These are phyloP conservation scores for Diadegma fenestrale DNA, from an alignment of 2,888 invertebrate species.

Conservation along the genomic window DNA sequence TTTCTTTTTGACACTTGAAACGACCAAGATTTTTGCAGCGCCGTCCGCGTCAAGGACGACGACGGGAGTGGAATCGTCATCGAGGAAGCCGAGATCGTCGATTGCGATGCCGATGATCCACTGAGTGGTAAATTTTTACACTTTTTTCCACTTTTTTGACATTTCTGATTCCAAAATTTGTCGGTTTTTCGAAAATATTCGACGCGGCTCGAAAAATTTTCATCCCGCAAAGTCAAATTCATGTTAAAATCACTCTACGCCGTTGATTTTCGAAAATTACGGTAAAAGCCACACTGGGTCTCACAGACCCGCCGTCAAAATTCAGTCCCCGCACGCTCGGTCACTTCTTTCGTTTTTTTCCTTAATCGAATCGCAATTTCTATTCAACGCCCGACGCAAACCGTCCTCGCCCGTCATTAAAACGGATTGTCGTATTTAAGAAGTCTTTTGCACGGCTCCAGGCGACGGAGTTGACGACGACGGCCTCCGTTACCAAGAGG, in stretches of 20 bases:
- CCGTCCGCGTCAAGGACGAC: slow-evolving; percentile 79
- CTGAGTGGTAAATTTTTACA: slow-evolving; percentile 56
- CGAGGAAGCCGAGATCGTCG: slow-evolving; percentile 83
- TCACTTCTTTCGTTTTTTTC: not conserved
- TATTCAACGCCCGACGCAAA: not conserved
- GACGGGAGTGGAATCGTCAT: slow-evolving; percentile 81
- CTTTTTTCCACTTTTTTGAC: not conserved
- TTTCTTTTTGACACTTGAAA: not conserved
- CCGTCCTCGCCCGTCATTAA: not conserved
- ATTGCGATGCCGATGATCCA: slow-evolving; percentile 81
- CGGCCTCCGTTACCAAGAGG: slow-evolving; percentile 83
- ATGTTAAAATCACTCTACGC: not conserved
- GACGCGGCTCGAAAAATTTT: not conserved
- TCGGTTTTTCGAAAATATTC: not conserved
- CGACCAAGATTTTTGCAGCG: slow-evolving; percentile 71
- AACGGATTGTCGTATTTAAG: slow-evolving; percentile 17
- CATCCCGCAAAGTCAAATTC: not conserved
- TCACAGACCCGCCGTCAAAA: not conserved
- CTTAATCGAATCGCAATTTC: not conserved
- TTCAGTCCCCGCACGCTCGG: not conserved
- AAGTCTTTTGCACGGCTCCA: slow-evolving; percentile 67
- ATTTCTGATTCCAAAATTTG: not conserved
- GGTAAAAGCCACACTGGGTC: not conserved
- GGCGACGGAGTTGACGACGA: slow-evolving; percentile 81
- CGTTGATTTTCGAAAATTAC: not conserved